These are phyloP conservation scores for Galeopsomyia nigrocyanea DNA, from an alignment of 2,888 invertebrate genomes.

Conservation along the genomic window DNA sequence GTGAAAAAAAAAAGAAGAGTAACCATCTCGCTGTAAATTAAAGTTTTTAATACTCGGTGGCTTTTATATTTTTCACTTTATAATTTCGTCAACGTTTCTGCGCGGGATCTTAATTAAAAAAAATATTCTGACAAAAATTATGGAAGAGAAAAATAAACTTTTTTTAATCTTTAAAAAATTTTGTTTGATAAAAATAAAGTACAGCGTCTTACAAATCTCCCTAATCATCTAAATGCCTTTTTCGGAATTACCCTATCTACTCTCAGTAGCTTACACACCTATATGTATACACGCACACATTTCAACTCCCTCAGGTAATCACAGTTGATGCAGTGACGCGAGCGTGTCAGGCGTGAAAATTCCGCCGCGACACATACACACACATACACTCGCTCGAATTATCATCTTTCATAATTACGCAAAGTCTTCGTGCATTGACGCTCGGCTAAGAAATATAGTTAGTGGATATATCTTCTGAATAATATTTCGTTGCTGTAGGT, in stretches of 20 bases:
- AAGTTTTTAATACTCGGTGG: background rate
- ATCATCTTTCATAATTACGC: conserved; percentile 52
- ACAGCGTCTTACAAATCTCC: no score
- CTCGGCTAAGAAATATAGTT: no score
- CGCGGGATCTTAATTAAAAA: no score
- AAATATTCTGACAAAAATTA: no score
- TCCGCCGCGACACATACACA: background rate
- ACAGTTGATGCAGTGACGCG: conserved; percentile 49
- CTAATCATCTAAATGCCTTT: no score
- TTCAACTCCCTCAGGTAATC: conserved; percentile 46
- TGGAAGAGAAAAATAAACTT: no score
- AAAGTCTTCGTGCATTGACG: conserved; percentile 2
- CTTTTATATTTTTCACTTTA: conserved; percentile 8
- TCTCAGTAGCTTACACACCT: no score
- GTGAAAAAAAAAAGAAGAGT: background rate
- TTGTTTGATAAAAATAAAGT: no score
- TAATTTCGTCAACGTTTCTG: background rate
- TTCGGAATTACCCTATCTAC: no score
- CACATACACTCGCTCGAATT: conserved; percentile 39
- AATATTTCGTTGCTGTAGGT: no score
- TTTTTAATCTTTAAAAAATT: no score
- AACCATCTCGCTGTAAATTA: conserved; percentile 6
- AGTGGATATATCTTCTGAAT: no score
- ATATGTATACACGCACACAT: background rate
- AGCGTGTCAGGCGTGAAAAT: conserved; percentile 42